Conservation (phyloP, 2,113 vertebrate genomes). For the Ranitomeya variabilis region DNA sequence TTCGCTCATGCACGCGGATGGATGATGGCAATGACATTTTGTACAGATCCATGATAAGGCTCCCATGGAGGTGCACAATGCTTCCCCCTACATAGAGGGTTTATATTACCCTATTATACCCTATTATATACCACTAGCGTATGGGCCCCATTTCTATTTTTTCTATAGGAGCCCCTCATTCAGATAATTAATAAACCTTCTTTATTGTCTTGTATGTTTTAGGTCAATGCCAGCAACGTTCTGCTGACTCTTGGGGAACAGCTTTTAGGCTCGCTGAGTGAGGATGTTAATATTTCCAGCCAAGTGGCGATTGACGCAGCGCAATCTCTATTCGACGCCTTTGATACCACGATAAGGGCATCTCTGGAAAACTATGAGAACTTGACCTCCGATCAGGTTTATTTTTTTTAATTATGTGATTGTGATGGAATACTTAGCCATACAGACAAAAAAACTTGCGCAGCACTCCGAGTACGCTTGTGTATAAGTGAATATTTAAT, state of each 20-base stretch:
- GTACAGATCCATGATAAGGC: too few species aligned
- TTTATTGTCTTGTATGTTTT: not conserved
- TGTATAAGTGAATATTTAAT: too few species aligned
- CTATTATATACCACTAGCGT: not conserved
- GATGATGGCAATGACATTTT: too few species aligned
- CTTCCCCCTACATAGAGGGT: too few species aligned
- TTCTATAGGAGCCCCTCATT: not conserved
- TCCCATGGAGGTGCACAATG: too few species aligned
- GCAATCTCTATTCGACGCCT: conserved; percentile 36
- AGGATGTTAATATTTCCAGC: not conserved
- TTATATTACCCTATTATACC: too few species aligned
- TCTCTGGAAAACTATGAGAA: not conserved
- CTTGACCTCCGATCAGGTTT: not conserved
- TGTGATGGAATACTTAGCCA: not conserved
- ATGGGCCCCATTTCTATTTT: not conserved
- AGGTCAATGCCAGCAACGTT: conserved; percentile 50
- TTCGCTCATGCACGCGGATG: too few species aligned
- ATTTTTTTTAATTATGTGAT: not conserved
- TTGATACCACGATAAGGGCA: not conserved
- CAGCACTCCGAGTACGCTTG: too few species aligned
- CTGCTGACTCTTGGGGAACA: conserved; percentile 50
- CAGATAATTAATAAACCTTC: not conserved
- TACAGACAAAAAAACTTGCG: not conserved
- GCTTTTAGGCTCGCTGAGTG: not conserved
- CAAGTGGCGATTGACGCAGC: rapidly evolving